These are phyloP conservation scores for Ambastaia sidthimunki DNA, from an alignment of 2,797 vertebrate genomes.

Conservation along the genomic window DNA sequence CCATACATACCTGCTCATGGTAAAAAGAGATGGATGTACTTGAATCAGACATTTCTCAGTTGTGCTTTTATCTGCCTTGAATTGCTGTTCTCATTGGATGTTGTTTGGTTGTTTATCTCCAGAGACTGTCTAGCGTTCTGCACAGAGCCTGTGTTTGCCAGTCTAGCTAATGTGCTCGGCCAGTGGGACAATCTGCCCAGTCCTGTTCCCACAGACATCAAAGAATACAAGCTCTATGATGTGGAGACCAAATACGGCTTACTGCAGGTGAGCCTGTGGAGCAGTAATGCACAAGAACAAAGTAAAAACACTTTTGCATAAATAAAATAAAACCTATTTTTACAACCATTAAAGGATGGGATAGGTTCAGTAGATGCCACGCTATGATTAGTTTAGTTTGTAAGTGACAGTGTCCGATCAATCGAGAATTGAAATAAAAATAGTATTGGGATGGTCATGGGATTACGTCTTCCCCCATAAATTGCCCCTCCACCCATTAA, in stretches of 20 bases:
- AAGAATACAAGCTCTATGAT: conserved; percentile 96
- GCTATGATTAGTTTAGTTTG: not conserved
- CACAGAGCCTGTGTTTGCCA: conserved; percentile 96
- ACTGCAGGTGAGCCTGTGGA: conserved; percentile 84
- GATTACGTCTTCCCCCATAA: not conserved
- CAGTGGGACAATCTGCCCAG: conserved; percentile 95
- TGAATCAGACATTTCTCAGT: not conserved
- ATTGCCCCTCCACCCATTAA: too few relatives aligned
- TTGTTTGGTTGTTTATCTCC: conserved; percentile 55
- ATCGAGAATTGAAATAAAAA: not conserved
- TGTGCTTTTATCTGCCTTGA: not conserved
- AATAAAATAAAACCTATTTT: not conserved
- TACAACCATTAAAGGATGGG: too few relatives aligned
- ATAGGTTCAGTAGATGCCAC: not conserved
- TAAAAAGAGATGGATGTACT: too few relatives aligned
- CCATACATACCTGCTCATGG: too few relatives aligned
- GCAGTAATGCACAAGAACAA: not conserved
- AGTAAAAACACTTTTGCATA: too few relatives aligned
- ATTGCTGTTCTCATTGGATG: conserved; percentile 43
- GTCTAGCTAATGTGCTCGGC: conserved; percentile 94
- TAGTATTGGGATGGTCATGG: not conserved
- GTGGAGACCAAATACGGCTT: conserved; percentile 98
- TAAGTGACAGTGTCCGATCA: too few relatives aligned
- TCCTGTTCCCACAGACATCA: conserved; percentile 90
- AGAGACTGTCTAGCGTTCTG: conserved; percentile 98